Base-by-base conservation (phyloP, 2,888 invertebrate genomes). In the Norana najaformis region DNA sequence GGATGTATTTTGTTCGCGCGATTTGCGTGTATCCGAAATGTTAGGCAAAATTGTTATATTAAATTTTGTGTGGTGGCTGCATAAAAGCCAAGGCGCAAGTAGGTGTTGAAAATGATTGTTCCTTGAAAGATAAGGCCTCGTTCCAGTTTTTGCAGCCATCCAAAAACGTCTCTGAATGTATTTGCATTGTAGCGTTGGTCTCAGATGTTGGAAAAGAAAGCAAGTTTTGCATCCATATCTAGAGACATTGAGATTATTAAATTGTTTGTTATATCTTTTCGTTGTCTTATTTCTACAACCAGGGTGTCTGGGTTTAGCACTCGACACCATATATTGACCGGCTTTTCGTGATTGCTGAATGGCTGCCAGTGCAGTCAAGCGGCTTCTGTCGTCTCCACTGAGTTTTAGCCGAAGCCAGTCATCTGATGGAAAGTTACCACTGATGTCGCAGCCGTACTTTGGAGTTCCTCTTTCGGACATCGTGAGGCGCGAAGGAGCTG, bases 391-490 rank as follows among this genome's bases (percentile, higher is more conserved):
- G 6, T 47, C 39, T 8, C 47, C 89, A 8, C n/a, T 37, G 30
- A 89, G 41, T 34, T 85, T 85, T n/a, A 85, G 85, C 23, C 16
- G 37, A 36, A 36, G 36, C 37, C 85, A 36, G 85, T 85, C 85
- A 0, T 11, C 36, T 2, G 85, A 85, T 35, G 85, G 85, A 18
- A 35, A 37, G 36, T 36, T 37, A 5, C 37, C 85, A 35, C 36
- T 85, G 13, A 85, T 85, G 85, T 37, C 37, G 85, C 85, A 85
- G 53, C 88, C 89, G 88, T 92, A 92, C 91, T 92, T 92, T 88
- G 92, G 92, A 20, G 90, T 92, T n/a, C 90, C 91, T 14, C 91
- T 92, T 35, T 91, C 91, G 35, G 92, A 91, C n/a, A 88, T 92
- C 23, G 37, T 89, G n/a, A 89, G 85, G 82, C 47, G 92, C 34